Percentiles rank a stretch among this genome's conserved stretches.
Conservation (phyloP, 2,888 invertebrate genomes). For the Listrodromus nycthemerus region DNA sequence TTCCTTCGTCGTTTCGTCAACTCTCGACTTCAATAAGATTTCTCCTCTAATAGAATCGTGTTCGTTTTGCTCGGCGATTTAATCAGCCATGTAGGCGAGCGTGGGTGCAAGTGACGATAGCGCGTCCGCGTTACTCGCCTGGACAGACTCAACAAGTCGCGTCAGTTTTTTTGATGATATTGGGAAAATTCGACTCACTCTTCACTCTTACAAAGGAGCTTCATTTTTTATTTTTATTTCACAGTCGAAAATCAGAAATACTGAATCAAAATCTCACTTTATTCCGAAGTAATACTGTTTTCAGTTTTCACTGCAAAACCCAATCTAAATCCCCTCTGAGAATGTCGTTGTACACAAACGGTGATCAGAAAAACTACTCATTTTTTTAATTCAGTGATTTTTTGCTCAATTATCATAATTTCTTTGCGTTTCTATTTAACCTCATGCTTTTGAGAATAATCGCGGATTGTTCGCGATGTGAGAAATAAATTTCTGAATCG, state of each 20-base stretch:
- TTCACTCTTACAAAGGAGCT: not conserved
- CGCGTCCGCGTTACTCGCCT: conserved; percentile 25
- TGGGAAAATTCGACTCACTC: not conserved
- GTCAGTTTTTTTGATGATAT: conserved; percentile 13
- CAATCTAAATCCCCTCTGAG: not conserved
- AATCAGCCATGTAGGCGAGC: conserved; percentile 61
- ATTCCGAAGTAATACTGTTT: not conserved
- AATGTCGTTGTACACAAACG: not conserved
- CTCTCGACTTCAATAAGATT: conserved; percentile 57
- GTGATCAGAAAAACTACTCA: not conserved
- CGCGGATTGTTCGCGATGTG: not conserved
- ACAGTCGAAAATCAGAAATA: no score
- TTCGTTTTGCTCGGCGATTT: conserved; percentile 62
- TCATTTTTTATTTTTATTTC: not conserved
- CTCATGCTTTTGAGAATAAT: not conserved
- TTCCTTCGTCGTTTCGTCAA: conserved; percentile 36
- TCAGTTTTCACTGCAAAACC: no score
- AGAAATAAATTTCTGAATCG: not conserved
- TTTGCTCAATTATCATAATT: not conserved
- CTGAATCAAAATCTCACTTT: not conserved
- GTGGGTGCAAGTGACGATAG: conserved; percentile 45
- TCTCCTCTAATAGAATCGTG: conserved; percentile 70
- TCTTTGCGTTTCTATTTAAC: not conserved
- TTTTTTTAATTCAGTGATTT: not conserved
- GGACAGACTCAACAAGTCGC: conserved; percentile 21